Percentiles rank a stretch among this genome's conserved stretches.
Evolutionary conservation across 2,797 vertebrate genomes (phyloP).

Genomic region (Myotis findleyi): DNA sequence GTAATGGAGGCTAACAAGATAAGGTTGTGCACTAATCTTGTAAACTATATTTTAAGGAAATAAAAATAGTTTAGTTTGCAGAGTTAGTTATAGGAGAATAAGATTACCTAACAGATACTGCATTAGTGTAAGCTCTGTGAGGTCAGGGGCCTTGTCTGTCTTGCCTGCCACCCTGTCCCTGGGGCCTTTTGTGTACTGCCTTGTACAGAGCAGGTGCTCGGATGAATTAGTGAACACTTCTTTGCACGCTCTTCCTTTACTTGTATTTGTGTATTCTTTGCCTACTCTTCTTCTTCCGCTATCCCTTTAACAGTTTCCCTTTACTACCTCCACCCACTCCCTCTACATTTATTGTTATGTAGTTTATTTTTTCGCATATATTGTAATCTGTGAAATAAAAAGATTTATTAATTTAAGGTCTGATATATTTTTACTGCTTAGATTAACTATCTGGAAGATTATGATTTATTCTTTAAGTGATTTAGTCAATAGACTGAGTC

Average conservation of each 20-base stretch:
- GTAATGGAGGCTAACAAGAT: neutral
- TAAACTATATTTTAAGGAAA: neutral
- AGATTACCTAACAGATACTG: neutral
- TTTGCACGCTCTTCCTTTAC: neutral
- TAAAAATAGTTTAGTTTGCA: conserved; percentile 18
- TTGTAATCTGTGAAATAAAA: neutral
- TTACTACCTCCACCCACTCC: neutral
- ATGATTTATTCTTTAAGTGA: neutral
- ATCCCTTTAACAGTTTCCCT: neutral
- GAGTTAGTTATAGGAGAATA: neutral
- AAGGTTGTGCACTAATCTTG: neutral
- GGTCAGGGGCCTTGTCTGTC: neutral
- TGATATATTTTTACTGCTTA: neutral
- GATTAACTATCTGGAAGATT: neutral
- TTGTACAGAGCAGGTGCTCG: neutral
- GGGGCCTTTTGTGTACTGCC: neutral
- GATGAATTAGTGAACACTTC: neutral
- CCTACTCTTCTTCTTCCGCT: neutral
- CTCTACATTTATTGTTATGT: neutral
- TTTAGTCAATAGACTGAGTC: neutral
- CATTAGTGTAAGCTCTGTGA: neutral
- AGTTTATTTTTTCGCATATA: neutral
- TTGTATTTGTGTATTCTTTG: neutral
- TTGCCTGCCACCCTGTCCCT: neutral
- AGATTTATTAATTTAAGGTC: neutral